Evolutionary conservation across 2,113 vertebrate species (phyloP).

Genomic region (Scartelaos histophorus): DNA sequence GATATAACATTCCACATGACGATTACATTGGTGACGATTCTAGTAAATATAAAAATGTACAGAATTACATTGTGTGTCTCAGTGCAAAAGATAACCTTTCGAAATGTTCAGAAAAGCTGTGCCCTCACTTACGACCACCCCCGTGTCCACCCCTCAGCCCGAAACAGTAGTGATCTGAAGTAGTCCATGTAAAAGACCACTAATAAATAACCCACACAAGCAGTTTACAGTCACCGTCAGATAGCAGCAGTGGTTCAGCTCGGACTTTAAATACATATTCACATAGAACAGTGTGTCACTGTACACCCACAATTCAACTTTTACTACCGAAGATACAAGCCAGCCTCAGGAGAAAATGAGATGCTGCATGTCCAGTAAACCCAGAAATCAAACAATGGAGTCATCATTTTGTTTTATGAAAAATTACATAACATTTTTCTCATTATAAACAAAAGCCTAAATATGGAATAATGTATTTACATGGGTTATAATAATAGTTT

Average conservation of each 20-base stretch:
- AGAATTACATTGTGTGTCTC: constrained; percentile 80
- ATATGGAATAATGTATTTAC: background rate
- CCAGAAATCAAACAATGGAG: constrained; percentile 48
- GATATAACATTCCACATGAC: constrained; percentile 76
- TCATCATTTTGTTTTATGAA: constrained; percentile 33
- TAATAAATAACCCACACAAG: constrained; percentile 79
- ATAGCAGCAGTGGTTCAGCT: constrained; percentile 82
- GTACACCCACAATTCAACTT: constrained; percentile 72
- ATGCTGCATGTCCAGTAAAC: background rate
- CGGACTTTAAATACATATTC: constrained; percentile 77
- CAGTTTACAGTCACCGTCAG: constrained; percentile 81
- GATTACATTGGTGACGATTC: constrained; percentile 72
- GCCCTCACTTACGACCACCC: constrained; percentile 38
- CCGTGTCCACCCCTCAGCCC: constrained; percentile 34
- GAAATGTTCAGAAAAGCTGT: constrained; percentile 70
- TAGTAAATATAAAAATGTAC: constrained; percentile 77
- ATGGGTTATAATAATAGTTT: background rate
- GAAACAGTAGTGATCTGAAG: constrained; percentile 46
- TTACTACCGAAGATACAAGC: constrained; percentile 43
- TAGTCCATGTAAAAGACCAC: constrained; percentile 51
- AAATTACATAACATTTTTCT: background rate
- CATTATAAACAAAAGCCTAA: background rate
- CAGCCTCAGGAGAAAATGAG: background rate
- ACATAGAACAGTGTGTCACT: constrained; percentile 75
- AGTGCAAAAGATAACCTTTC: constrained; percentile 78